Percentiles rank a stretch among this genome's conserved stretches.
These are phyloP conservation scores for Drosophila emarginata DNA, from an alignment of 2,888 invertebrate species.

Conservation along the genomic window DNA sequence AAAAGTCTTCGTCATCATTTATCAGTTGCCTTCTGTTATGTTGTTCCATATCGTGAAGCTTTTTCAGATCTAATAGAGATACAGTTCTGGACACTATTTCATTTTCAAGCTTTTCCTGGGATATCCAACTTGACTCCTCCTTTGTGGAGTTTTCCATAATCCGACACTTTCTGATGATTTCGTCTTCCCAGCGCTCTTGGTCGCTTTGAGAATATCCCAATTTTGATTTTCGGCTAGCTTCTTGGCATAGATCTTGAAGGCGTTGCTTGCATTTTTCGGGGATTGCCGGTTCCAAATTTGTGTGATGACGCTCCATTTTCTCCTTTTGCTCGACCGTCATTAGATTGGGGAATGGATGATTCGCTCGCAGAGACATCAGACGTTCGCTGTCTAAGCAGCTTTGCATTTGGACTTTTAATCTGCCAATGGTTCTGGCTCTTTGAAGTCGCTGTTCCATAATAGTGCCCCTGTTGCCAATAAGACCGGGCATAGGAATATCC, in stretches of 20 bases:
- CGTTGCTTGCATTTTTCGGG: background rate
- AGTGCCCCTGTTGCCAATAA: background rate
- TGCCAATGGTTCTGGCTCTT: background rate
- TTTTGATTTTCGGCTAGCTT: background rate
- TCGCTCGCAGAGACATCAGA: background rate
- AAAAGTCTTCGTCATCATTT: background rate
- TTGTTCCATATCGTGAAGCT: background rate
- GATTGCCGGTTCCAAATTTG: background rate
- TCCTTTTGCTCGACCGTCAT: background rate
- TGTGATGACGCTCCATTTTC: background rate
- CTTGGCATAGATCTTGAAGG: background rate
- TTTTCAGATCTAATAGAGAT: background rate
- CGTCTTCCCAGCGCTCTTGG: background rate
- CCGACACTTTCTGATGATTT: background rate
- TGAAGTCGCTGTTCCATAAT: background rate
- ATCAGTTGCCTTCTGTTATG: background rate
- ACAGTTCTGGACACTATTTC: background rate
- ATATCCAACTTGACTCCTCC: background rate
- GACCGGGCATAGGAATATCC: background rate
- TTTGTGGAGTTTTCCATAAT: background rate
- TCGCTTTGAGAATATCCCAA: background rate
- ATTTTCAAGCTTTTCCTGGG: background rate
- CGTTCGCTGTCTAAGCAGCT: background rate
- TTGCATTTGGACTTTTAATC: background rate
- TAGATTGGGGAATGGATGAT: conserved; percentile 1